Percentiles rank a stretch among this genome's conserved stretches.
Evolutionary conservation across 2,113 vertebrate genomes (phyloP).

Genomic region (Ptilorrhoa leucosticta): DNA sequence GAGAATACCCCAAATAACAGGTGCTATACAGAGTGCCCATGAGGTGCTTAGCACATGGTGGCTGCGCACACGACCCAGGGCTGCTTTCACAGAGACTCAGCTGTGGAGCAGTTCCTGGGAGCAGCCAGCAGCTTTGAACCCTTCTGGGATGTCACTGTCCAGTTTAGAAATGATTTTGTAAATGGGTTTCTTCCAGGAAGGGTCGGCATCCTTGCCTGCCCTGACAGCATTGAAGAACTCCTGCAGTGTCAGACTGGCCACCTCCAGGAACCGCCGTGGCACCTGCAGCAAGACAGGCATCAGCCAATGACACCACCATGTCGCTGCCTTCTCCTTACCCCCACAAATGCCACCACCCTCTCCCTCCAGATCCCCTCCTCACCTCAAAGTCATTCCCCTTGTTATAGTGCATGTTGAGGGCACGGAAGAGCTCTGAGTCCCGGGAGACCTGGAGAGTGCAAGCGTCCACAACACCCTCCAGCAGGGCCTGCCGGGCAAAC

Average conservation of each 20-base stretch:
- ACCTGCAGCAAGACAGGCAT: slow-evolving; percentile 73
- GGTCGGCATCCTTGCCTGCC: slow-evolving; percentile 85
- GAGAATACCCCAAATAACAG: not conserved
- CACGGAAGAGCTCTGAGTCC: slow-evolving; percentile 89
- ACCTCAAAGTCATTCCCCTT: slow-evolving; percentile 96
- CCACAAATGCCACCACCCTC: accelerated
- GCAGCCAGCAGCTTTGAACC: slow-evolving; percentile 85
- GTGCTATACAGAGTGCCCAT: not conserved
- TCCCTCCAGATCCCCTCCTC: not conserved
- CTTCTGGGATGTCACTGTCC: slow-evolving; percentile 90
- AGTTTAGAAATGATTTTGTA: slow-evolving; percentile 98
- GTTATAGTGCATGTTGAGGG: slow-evolving; percentile 93
- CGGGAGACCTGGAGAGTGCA: slow-evolving; percentile 82
- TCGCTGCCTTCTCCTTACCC: not conserved
- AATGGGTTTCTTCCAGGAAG: slow-evolving; percentile 97
- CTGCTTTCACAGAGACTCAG: slow-evolving; percentile 7
- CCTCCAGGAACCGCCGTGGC: slow-evolving; percentile 89
- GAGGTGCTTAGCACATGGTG: not conserved
- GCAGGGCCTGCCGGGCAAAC: slow-evolving; percentile 89
- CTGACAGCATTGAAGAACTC: slow-evolving; percentile 92
- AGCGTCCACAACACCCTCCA: slow-evolving; percentile 79
- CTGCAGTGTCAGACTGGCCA: slow-evolving; percentile 87
- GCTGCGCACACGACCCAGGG: not conserved
- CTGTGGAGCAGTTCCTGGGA: slow-evolving; percentile 65
- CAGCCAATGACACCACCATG: accelerated